Conservation (phyloP, 2,888 invertebrate species). For the Drosophila buzzatii region DNA sequence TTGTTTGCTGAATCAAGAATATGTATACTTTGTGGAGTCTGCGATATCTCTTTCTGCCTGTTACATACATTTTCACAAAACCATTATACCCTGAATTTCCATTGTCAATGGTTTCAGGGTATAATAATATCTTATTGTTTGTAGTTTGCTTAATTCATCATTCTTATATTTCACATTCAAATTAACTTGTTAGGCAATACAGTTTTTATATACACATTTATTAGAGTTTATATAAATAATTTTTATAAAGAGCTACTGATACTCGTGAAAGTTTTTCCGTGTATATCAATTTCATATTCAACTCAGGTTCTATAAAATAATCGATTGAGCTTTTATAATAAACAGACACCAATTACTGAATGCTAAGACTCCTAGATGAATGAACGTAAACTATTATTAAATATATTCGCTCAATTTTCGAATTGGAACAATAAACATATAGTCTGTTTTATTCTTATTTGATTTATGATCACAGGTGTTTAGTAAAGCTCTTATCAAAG, state of each 20-base stretch:
- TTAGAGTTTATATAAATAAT: background rate
- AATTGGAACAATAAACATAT: background rate
- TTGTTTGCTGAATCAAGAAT: no score
- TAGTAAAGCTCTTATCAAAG: background rate
- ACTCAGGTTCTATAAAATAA: no score
- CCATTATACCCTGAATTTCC: no score
- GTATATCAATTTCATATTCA: background rate
- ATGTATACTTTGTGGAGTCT: no score
- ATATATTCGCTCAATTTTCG: background rate
- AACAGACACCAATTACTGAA: background rate
- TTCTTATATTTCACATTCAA: background rate
- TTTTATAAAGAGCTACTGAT: background rate
- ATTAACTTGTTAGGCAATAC: no score
- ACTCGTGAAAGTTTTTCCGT: background rate
- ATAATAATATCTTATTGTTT: no score
- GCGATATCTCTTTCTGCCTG: no score
- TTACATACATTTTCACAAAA: no score
- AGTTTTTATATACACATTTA: background rate
- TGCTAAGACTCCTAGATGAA: background rate
- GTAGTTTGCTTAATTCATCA: background rate
- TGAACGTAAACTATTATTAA: background rate
- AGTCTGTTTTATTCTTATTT: background rate
- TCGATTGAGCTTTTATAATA: background rate
- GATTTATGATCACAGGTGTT: background rate
- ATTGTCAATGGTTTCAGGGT: no score